These are phyloP conservation scores for Pinctada fucata DNA, from an alignment of 2,888 invertebrate species.

Conservation along the genomic window DNA sequence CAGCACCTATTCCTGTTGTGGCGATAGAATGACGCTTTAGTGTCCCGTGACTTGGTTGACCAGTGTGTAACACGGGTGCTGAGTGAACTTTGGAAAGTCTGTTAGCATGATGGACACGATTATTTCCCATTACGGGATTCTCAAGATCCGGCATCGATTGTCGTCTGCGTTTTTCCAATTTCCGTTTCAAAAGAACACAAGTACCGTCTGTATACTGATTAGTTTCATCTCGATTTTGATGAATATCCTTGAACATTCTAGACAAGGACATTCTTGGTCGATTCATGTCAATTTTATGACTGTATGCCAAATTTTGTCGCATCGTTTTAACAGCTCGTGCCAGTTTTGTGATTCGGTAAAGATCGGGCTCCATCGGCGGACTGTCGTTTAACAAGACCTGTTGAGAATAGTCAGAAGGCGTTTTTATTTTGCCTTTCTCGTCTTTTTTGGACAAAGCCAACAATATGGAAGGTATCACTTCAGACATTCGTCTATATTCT, in stretches of 20 bases:
- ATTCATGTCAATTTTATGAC: slow-evolving; percentile 48
- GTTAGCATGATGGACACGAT: slow-evolving; percentile 11
- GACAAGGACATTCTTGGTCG: slow-evolving; percentile 50
- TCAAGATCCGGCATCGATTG: slow-evolving; percentile 39
- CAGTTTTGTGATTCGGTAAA: slow-evolving; percentile 52
- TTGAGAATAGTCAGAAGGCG: slow-evolving; percentile 12
- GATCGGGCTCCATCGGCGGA: slow-evolving; percentile 47
- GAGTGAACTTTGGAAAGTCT: slow-evolving; percentile 16
- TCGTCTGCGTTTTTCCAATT: slow-evolving; percentile 53
- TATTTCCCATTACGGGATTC: not conserved
- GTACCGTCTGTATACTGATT: slow-evolving; percentile 56
- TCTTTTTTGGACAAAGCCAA: slow-evolving; percentile 53
- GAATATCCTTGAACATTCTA: slow-evolving; percentile 53
- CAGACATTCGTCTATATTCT: slow-evolving; percentile 59
- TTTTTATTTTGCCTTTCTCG: slow-evolving; percentile 24
- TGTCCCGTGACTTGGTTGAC: not conserved
- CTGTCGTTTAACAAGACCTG: not conserved
- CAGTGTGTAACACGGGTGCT: not conserved
- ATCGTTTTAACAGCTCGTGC: slow-evolving; percentile 55
- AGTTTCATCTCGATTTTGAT: slow-evolving; percentile 45
- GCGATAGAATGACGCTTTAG: slow-evolving; percentile 1
- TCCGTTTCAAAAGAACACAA: slow-evolving; percentile 55
- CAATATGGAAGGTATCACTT: slow-evolving; percentile 61
- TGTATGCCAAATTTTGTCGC: slow-evolving; percentile 53
- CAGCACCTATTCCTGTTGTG: slow-evolving; percentile 7